Percentiles rank a stretch among this genome's conserved stretches.
Evolutionary conservation across 2,888 invertebrate species (phyloP).

Genomic region (Deroplatys truncata): DNA sequence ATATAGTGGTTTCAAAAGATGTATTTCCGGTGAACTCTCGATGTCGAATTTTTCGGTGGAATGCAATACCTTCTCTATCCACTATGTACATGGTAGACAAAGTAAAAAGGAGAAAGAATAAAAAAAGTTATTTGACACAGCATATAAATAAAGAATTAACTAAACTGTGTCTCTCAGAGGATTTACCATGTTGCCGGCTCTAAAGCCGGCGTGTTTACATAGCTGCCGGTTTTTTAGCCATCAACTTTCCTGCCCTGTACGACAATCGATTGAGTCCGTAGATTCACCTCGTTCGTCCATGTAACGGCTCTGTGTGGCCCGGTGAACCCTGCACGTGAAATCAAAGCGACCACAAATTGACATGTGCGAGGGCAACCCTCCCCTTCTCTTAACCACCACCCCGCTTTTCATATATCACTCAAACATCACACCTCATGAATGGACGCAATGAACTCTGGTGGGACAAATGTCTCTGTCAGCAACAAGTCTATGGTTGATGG

Average conservation of each 20-base stretch:
- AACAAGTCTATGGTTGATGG: neutral
- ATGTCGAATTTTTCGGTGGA: too few species aligned
- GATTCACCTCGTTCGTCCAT: too few species aligned
- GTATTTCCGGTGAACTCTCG: too few species aligned
- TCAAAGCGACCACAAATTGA: constrained; percentile 16
- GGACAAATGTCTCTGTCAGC: neutral
- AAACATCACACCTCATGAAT: neutral
- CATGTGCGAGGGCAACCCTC: neutral
- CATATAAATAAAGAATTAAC: too few species aligned
- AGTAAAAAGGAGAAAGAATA: too few species aligned
- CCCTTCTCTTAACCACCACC: neutral
- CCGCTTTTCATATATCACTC: constrained; percentile 11
- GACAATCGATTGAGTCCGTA: neutral
- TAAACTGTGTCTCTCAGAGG: too few species aligned
- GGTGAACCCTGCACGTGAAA: neutral
- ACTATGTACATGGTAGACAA: too few species aligned
- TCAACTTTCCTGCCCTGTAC: neutral
- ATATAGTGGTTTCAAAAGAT: too few species aligned
- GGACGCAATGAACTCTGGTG: neutral
- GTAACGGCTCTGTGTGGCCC: neutral
- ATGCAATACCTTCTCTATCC: too few species aligned
- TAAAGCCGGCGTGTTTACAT: neutral
- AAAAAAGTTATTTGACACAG: too few species aligned
- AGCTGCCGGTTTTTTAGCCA: neutral
- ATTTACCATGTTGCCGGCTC: too few species aligned